Evolutionary conservation across 2,113 vertebrate species (phyloP).

Genomic region (Ophiodon elongatus): DNA sequence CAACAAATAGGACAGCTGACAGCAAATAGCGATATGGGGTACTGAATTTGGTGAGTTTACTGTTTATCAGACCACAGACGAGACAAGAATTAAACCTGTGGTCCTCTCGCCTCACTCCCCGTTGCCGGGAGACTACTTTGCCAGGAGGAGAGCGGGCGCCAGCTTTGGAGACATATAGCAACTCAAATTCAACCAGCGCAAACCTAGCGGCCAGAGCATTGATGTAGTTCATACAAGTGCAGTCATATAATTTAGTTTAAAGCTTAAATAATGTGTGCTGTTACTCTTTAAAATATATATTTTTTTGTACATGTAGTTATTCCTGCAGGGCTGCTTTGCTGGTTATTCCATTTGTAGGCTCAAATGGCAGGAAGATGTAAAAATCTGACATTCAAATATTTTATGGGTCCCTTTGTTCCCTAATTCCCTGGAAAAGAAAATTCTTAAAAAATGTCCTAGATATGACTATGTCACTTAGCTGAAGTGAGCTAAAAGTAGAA

Average conservation of each 20-base stretch:
- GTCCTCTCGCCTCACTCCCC: too few relatives aligned
- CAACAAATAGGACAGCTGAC: background rate
- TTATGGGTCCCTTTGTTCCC: background rate
- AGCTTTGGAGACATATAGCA: too few relatives aligned
- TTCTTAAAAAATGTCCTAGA: background rate
- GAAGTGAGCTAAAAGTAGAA: slow-evolving; percentile 3
- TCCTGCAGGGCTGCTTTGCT: slow-evolving; percentile 8
- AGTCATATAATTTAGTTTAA: too few relatives aligned
- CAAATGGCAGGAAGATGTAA: background rate
- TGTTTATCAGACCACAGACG: background rate
- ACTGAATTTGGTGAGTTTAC: background rate
- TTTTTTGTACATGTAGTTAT: slow-evolving; percentile 21
- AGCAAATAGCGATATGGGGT: background rate
- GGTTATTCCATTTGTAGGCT: background rate
- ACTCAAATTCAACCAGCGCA: too few relatives aligned
- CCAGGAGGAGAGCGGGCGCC: too few relatives aligned
- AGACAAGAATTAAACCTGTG: too few relatives aligned
- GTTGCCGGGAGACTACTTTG: too few relatives aligned
- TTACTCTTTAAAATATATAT: too few relatives aligned
- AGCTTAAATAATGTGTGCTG: too few relatives aligned
- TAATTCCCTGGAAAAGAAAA: slow-evolving; percentile 6
- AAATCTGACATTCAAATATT: slow-evolving; percentile 17
- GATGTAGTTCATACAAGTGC: too few relatives aligned
- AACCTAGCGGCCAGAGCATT: too few relatives aligned
- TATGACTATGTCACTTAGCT: slow-evolving; percentile 3